These are phyloP conservation scores for Drosophila mauritiana DNA, from an alignment of 1,140 invertebrate genomes.

Conservation along the genomic window DNA sequence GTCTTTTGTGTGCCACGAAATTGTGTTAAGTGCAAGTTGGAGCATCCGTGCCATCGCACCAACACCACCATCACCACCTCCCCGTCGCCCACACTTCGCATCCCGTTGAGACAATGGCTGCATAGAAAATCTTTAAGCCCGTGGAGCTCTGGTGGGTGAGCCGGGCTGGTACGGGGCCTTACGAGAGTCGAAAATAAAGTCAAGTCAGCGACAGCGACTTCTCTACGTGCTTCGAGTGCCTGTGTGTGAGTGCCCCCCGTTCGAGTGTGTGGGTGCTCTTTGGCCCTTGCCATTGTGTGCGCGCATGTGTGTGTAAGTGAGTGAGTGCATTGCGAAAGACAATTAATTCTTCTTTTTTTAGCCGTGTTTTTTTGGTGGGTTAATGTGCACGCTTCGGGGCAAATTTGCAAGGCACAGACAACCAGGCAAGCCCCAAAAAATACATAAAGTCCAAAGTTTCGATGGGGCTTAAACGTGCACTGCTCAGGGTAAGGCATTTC, in stretches of 20 bases:
- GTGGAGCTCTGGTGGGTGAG: background rate
- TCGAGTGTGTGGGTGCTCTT: constrained; percentile 47
- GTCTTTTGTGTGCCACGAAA: constrained; percentile 79
- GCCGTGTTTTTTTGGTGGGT: constrained; percentile 12
- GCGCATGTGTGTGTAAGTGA: constrained; percentile 25
- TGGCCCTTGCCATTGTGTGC: constrained; percentile 31
- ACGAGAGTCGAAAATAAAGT: constrained; percentile 79
- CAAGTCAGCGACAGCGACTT: constrained; percentile 68
- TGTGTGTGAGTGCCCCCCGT: constrained; percentile 23
- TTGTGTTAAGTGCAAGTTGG: constrained; percentile 80
- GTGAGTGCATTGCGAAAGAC: constrained; percentile 72
- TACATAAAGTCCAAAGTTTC: constrained; percentile 26
- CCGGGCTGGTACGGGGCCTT: background rate
- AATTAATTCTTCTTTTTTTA: constrained; percentile 72
- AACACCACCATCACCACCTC: constrained; percentile 4
- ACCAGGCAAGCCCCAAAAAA: constrained; percentile 26
- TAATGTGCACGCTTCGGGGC: constrained; percentile 50
- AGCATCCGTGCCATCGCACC: constrained; percentile 44
- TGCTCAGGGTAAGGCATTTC: background rate
- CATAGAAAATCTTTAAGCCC: constrained; percentile 74
- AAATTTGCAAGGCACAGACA: constrained; percentile 46
- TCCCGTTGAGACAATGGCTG: constrained; percentile 58
- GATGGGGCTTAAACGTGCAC: constrained; percentile 26
- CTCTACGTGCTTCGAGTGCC: constrained; percentile 74
- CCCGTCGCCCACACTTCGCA: background rate